Conservation (phyloP, 2,888 invertebrate genomes). For the Microctonus hyperodae region DNA sequence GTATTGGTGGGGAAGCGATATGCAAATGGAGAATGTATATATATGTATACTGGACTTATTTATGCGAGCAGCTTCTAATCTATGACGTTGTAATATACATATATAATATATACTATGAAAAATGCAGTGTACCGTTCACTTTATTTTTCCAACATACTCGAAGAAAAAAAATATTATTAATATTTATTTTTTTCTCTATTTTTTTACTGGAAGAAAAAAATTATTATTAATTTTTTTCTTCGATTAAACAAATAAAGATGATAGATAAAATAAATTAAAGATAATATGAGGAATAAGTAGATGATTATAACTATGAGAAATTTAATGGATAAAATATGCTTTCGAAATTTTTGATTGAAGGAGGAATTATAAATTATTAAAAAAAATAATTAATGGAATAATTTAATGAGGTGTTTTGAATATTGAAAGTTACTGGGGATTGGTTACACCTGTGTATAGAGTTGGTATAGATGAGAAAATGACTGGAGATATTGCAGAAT, state of each 20-base stretch:
- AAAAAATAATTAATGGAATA: background rate
- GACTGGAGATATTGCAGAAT: conserved; percentile 18
- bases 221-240: too few relatives aligned
- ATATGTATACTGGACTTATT: too few relatives aligned
- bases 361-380: too few relatives aligned
- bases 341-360: too few relatives aligned
- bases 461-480: background rate
- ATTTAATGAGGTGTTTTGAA: background rate
- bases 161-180: background rate
- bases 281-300: too few relatives aligned
- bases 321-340: too few relatives aligned
- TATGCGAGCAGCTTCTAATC: conserved; percentile 30
- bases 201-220: background rate
- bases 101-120: background rate
- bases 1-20: conserved; percentile 31
- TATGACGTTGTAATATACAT: conserved; percentile 26
- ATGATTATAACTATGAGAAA: too few relatives aligned
- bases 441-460: conserved; percentile 11
- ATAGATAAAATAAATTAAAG: too few relatives aligned
- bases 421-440: background rate
- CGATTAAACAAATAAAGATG: too few relatives aligned
- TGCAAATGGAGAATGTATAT: conserved; percentile 29
- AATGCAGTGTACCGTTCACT: conserved; percentile 5
- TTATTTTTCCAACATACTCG: too few relatives aligned
- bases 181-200: too few relatives aligned